These are phyloP conservation scores for Branchinecta lindahli DNA, from an alignment of 1,140 invertebrate species.

Conservation along the genomic window DNA sequence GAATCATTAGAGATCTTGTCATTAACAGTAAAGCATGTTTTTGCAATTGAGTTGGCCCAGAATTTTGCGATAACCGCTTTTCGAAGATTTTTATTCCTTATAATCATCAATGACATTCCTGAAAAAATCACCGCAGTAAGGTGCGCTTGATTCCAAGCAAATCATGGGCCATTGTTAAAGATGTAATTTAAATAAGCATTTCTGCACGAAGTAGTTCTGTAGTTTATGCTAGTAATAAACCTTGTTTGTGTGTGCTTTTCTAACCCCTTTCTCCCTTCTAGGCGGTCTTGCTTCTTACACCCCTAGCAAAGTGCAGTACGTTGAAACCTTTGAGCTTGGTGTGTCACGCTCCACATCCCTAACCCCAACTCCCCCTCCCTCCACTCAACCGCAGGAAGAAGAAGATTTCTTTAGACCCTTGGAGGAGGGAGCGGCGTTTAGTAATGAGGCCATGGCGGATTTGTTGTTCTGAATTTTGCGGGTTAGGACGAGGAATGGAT, in stretches of 20 bases:
- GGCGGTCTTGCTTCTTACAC: conserved; percentile 43
- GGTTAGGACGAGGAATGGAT: background rate
- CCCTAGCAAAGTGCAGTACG: conserved; percentile 42
- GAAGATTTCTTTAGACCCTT: conserved; percentile 42
- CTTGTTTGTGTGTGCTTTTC: conserved; percentile 17
- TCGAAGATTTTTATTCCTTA: too few relatives aligned
- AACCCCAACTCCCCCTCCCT: conserved; percentile 22
- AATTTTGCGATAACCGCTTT: too few relatives aligned
- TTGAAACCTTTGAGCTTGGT: conserved; percentile 44
- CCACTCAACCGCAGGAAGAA: background rate
- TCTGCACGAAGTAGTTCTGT: background rate
- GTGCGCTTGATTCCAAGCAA: background rate
- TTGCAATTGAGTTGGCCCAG: too few relatives aligned
- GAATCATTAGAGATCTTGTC: too few relatives aligned
- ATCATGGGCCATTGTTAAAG: background rate
- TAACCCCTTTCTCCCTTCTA: conserved; percentile 26
- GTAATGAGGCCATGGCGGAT: conserved; percentile 45
- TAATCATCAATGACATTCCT: too few relatives aligned
- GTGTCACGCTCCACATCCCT: conserved; percentile 35
- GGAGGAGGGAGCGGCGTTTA: conserved; percentile 40
- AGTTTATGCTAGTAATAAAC: background rate
- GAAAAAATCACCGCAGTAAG: too few relatives aligned
- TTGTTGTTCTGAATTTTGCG: conserved; percentile 38
- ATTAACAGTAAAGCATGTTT: too few relatives aligned
- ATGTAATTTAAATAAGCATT: background rate